A percentile compares a stretch with the other conserved stretches of the same genome.
These are phyloP conservation scores for Ophonus ardosiacus DNA, from an alignment of 2,888 invertebrate species.

Conservation along the genomic window DNA sequence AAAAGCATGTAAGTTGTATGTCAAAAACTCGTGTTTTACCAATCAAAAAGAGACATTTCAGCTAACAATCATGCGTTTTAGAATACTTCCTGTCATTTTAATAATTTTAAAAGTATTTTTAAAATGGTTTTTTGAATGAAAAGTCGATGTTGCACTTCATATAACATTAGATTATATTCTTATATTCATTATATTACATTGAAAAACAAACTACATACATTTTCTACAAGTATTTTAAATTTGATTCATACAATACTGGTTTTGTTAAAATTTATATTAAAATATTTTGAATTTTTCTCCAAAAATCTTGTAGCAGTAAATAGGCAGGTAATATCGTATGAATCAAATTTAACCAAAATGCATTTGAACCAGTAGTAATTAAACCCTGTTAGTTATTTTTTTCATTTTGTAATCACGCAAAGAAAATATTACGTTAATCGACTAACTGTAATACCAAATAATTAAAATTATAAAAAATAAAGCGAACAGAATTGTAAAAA, in stretches of 20 bases:
- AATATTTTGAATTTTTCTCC: constrained; percentile 57
- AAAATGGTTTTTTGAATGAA: constrained; percentile 27
- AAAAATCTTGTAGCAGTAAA: constrained; percentile 55
- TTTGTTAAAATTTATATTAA: constrained; percentile 64
- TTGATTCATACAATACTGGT: constrained; percentile 70
- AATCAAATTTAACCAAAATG: constrained; percentile 67
- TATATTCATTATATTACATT: constrained; percentile 74
- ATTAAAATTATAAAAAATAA: constrained; percentile 66
- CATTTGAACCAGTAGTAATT: constrained; percentile 68
- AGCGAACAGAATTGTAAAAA: constrained; percentile 70
- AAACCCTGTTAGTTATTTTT: constrained; percentile 72
- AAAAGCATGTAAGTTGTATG: neutral
- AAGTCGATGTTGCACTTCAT: constrained; percentile 69
- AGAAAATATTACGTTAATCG: constrained; percentile 62
- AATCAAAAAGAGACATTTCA: neutral
- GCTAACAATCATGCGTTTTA: neutral
- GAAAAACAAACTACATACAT: constrained; percentile 74
- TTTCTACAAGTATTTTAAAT: constrained; percentile 72
- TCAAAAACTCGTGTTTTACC: neutral
- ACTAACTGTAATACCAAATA: constrained; percentile 64
- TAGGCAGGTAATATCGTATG: constrained; percentile 63
- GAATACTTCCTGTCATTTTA: neutral
- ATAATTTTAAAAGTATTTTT: neutral
- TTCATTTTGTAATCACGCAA: constrained; percentile 65
- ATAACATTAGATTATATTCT: constrained; percentile 73